Base-by-base conservation (phyloP, 2,797 vertebrate species). In the Enteromius paludinosus region DNA sequence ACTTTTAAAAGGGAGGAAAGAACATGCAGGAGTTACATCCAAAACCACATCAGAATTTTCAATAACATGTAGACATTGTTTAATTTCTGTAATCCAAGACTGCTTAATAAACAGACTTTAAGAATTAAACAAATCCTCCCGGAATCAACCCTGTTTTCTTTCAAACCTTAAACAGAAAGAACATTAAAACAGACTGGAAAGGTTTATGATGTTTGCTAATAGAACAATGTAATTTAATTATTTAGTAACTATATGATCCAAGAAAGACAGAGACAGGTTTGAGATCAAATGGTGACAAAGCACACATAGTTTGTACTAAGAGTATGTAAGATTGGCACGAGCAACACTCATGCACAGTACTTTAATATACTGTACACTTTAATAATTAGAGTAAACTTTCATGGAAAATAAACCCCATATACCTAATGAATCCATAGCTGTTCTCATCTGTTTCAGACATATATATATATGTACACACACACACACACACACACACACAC, bases 31-130 rank as follows among this genome's bases (percentile, higher is more conserved):
- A 61, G 23, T 14, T 15, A 15, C 23, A 25, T 61, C 23, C 59
- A 62, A 62, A 25, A 15, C 59, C 17, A 62, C 28, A 14, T 1
- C 28, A 25, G 23, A 61, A 25, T 43, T 9, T 23, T n/a, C 35
- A 68, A 68, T 9, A 69, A 43, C 66, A 69, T 69, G 38, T 30
- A 35, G 30, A 35, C 8, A 65, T 33, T 65, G 66, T 69, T 69
- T 69, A 43, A 69, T 43, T 43, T 23, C 20, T 15, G 38, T 43
- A 43, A 69, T 69, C 66, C 5, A 68, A 68, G 35, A 43, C 35
- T 23, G 35, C 20, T 41, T 23, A 41, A 68, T 5, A 38, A 20
- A 68, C 65, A 68, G 20, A 68, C 11, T 23, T 12, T 23, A 68
- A 43, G 20, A 41, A 41, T 43, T 23, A 23, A 69, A 69, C 38